Percentiles rank a stretch among this genome's conserved stretches.
Evolutionary conservation across 2,888 invertebrate genomes (phyloP).

Genomic region (Cheilosia soror): DNA sequence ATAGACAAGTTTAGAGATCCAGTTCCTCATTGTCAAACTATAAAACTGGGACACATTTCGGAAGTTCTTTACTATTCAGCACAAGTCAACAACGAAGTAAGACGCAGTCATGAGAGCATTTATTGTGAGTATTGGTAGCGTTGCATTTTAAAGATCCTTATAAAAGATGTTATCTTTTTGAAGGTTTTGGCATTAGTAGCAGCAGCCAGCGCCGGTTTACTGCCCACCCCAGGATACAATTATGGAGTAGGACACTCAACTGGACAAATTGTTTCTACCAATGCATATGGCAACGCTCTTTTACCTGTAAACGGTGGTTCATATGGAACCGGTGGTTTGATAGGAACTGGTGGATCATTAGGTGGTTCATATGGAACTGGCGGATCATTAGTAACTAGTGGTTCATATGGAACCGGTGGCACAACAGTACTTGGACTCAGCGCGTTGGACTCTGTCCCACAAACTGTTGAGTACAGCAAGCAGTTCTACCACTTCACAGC

Average conservation of each 20-base stretch:
- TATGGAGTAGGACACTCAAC: constrained; percentile 23
- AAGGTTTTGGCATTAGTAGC: constrained; percentile 26
- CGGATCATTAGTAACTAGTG: not conserved
- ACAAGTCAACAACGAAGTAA: constrained; percentile 44
- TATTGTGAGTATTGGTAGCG: constrained; percentile 52
- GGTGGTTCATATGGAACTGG: not conserved
- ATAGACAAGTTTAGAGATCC: not conserved
- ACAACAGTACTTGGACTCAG: constrained; percentile 58
- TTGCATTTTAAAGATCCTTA: not conserved
- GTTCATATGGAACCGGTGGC: not conserved
- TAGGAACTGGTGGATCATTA: not conserved
- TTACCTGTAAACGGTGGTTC: not conserved
- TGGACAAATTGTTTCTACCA: not conserved
- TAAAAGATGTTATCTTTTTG: not conserved
- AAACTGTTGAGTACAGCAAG: constrained; percentile 74
- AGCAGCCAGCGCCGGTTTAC: constrained; percentile 7
- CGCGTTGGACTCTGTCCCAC: constrained; percentile 49
- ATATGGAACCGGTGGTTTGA: not conserved
- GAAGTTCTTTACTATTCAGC: constrained; percentile 29
- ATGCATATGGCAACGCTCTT: not conserved
- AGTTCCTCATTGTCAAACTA: constrained; percentile 31
- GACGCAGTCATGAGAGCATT: constrained; percentile 62
- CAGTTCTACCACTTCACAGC: constrained; percentile 80
- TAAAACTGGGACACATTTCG: constrained; percentile 42
- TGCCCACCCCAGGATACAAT: constrained; percentile 7